Percentiles rank a stretch among this genome's conserved stretches.
phyloP scores from a whole-genome alignment of 2,113 vertebrate species.

The Ophiodon elongatus region DNA sequence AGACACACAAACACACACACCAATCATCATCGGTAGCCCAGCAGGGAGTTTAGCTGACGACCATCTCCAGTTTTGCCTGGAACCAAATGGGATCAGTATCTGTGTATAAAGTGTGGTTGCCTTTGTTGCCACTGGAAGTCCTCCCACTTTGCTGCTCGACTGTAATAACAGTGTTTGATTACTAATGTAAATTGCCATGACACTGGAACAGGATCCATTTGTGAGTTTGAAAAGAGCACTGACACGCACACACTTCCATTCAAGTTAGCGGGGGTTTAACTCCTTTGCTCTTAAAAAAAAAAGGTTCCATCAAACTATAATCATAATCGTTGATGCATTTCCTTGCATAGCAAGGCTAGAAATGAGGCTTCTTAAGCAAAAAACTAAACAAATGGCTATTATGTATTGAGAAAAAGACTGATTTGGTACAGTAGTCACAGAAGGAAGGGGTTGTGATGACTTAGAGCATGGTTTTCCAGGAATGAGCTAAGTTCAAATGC shows the following conservation, averaged over 20 bases:
- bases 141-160: constrained; percentile 26
- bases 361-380: not conserved
- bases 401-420: not conserved
- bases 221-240: constrained; percentile 7
- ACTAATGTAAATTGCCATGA: constrained; percentile 23
- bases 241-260: not conserved
- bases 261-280: constrained; percentile 2
- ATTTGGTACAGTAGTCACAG: not conserved
- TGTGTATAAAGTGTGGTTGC: not conserved
- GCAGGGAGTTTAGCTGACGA: constrained; percentile 52
- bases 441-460: not conserved
- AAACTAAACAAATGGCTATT: not conserved
- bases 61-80: constrained; percentile 46
- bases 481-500: constrained; percentile 1
- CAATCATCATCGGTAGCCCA: constrained; percentile 36
- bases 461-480: not conserved
- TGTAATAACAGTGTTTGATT: constrained; percentile 25
- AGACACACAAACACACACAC: constrained; percentile 30
- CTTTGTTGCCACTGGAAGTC: constrained; percentile 20
- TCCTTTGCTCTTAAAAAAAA: not conserved
- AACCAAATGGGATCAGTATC: constrained; percentile 44
- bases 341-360: not conserved
- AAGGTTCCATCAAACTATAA: not conserved
- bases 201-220: constrained; percentile 7
- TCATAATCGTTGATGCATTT: not conserved